Base-by-base conservation (phyloP, 2,113 vertebrate species). In the Dasyurus viverrinus region DNA sequence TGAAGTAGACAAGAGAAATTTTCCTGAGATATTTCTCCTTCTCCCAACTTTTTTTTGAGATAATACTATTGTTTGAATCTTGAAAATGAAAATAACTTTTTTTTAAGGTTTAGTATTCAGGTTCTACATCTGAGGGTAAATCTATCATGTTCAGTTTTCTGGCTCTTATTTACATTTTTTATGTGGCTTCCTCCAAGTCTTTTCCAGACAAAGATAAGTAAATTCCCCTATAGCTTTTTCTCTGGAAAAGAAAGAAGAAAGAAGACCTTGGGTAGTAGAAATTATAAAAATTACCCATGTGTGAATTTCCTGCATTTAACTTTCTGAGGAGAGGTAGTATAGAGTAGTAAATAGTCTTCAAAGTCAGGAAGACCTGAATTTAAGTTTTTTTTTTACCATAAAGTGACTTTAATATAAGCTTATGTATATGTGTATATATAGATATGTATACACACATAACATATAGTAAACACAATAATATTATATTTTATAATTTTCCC, bases 401-500 rank as follows among this genome's bases (percentile, higher is more conserved):
- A 55, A 55, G 22, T 55, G 24, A 22, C 5, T 54, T 57, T 57
- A 57, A 57, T 57, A 26, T 27, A 27, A 57, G 55, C 26, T 9
- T 57, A 27, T 57, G 2, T 36, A 53, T 91, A 25, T 91, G 24
- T 55, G 22, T 46, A 53, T 53, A 68, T 50, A 52, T 89, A 42
- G 91, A 22, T 42, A n/a, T 16, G 53, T 89, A 53, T n/a, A 23
- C 22, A 55, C 2, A 53, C n/a, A 16, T 68, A 6, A 60, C 60
- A 36, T 68, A 36, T 68, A 68, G 2, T 8, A 54, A 48, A 48
- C 3, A 48, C 48, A 48, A 48, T 60, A 57, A 27, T 60, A 60
- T 30, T 3, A 68, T 68, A 36, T 60, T 36, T 6, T 68, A 60
- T 60, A 60, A 30, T 68, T 95, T 92, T 97, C 96, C 97, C 96